phyloP scores from a whole-genome alignment of 1,140 invertebrate species.

The Nymphalis io region DNA sequence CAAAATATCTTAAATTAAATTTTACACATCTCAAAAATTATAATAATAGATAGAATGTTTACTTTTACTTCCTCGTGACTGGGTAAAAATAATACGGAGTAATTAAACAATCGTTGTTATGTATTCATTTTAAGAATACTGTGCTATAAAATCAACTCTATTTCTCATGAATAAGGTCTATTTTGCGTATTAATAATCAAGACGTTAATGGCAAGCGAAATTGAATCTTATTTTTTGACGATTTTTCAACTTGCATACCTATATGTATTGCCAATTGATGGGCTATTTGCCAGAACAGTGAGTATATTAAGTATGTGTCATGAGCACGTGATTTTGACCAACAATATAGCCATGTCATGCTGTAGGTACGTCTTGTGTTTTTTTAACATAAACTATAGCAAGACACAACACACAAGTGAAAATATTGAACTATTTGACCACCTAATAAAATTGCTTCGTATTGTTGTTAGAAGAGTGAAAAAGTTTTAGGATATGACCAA shows the following conservation, averaged over 20 bases:
- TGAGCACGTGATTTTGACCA: slow-evolving; percentile 4
- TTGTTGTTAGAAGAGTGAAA: too few species aligned
- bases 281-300: slow-evolving; percentile 13
- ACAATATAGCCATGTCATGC: too few species aligned
- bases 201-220: neutral
- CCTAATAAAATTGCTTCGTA: too few species aligned
- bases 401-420: too few species aligned
- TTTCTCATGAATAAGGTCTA: neutral
- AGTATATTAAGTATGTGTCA: slow-evolving; percentile 2
- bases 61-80: slow-evolving; percentile 8
- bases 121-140: neutral
- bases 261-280: neutral
- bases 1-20: neutral
- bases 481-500: too few species aligned
- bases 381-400: neutral
- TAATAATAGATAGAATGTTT: slow-evolving; percentile 8
- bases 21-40: neutral
- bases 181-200: neutral
- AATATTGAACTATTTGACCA: too few species aligned
- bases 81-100: slow-evolving; percentile 1
- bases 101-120: neutral
- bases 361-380: neutral
- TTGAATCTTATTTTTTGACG: slow-evolving; percentile 5
- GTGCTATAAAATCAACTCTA: neutral
- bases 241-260: neutral